Evolutionary conservation across 2,888 invertebrate species (phyloP).

Genomic region (Stenodera caucasica): DNA sequence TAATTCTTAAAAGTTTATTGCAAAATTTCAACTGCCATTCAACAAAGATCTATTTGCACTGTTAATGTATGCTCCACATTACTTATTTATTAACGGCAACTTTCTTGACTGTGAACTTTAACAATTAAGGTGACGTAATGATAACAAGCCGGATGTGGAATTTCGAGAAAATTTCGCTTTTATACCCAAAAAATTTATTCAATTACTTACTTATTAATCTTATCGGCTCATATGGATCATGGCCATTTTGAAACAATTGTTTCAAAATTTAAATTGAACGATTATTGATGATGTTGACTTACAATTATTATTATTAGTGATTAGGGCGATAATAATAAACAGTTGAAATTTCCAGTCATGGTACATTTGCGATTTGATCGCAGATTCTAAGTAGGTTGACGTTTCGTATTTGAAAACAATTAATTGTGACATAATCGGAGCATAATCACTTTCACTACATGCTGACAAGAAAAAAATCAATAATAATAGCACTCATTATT

Average conservation of each 20-base stretch:
- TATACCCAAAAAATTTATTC: too few species aligned
- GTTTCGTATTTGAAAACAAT: neutral
- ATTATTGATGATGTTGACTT: constrained; percentile 22
- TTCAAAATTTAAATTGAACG: constrained; percentile 14
- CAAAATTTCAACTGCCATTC: constrained; percentile 36
- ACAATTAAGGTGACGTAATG: neutral
- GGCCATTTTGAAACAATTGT: constrained; percentile 20
- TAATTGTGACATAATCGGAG: constrained; percentile 7
- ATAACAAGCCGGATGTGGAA: neutral
- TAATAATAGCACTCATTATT: too few species aligned
- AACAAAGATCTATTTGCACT: constrained; percentile 30
- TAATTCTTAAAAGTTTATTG: constrained; percentile 15
- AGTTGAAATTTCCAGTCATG: constrained; percentile 7
- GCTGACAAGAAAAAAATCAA: neutral
- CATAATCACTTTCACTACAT: constrained; percentile 1
- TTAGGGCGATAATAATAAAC: constrained; percentile 12
- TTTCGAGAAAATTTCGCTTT: too few species aligned
- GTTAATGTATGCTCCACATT: constrained; percentile 34
- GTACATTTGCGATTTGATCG: neutral
- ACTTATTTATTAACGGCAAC: constrained; percentile 12
- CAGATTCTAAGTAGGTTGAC: constrained; percentile 1
- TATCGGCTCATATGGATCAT: constrained; percentile 23
- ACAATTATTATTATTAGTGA: too few species aligned
- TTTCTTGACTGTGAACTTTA: constrained; percentile 7
- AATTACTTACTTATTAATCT: neutral